A percentile compares a stretch with the other conserved stretches of the same genome.
phyloP scores from a whole-genome alignment of 2,797 vertebrate species.

The Pampus argenteus region DNA sequence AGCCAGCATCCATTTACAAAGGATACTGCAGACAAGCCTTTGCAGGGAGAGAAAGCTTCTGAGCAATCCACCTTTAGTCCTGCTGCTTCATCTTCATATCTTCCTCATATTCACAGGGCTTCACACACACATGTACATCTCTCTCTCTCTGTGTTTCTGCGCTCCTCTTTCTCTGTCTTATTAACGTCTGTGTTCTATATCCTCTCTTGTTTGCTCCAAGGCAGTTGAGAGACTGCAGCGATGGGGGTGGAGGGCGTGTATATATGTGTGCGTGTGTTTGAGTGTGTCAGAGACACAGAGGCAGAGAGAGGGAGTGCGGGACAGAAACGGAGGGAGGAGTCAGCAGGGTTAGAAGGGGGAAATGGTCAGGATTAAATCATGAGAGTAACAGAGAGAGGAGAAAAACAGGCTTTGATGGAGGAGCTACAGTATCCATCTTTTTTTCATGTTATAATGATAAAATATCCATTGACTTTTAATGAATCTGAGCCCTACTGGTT shows the following conservation, averaged over 20 bases:
- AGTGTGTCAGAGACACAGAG: slow-evolving; percentile 79
- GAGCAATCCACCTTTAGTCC: slow-evolving; percentile 81
- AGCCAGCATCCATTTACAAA: slow-evolving; percentile 82
- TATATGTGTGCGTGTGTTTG: slow-evolving; percentile 80
- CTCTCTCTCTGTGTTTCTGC: slow-evolving; percentile 52
- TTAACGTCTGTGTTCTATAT: slow-evolving; percentile 84
- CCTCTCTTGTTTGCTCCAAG: slow-evolving; percentile 86
- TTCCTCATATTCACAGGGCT: slow-evolving; percentile 67
- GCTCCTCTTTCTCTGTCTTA: slow-evolving; percentile 74
- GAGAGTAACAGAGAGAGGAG: slow-evolving; percentile 61
- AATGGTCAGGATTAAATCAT: slow-evolving; percentile 81
- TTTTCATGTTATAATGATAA: slow-evolving; percentile 54
- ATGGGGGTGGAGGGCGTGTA: slow-evolving; percentile 88
- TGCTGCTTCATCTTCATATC: slow-evolving; percentile 78
- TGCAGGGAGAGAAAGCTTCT: slow-evolving; percentile 75
- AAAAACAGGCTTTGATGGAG: slow-evolving; percentile 62
- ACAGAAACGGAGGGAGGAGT: slow-evolving; percentile 82
- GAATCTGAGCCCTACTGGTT: slow-evolving; percentile 22
- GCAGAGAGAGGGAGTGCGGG: slow-evolving; percentile 76
- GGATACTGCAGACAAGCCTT: slow-evolving; percentile 84
- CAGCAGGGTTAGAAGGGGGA: slow-evolving; percentile 71
- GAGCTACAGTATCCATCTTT: slow-evolving; percentile 58
- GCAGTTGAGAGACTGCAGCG: slow-evolving; percentile 89
- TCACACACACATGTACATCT: slow-evolving; percentile 34
- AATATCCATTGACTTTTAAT: slow-evolving; percentile 51